Conservation (phyloP, 2,113 vertebrate species). For the Fukomys damarensis region DNA sequence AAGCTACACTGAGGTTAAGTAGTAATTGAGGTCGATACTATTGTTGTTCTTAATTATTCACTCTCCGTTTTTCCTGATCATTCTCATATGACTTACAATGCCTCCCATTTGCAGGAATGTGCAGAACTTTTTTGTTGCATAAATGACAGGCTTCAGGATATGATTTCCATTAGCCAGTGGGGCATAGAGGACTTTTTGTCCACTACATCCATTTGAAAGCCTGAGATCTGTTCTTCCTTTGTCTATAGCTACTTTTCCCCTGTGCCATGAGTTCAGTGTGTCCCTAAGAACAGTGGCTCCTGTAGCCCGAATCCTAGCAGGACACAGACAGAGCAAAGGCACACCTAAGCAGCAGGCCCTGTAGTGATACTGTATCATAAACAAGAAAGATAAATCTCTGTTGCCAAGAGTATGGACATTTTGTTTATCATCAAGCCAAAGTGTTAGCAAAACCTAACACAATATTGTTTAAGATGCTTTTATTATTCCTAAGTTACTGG, state of each 20-base stretch:
- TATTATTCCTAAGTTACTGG: not conserved
- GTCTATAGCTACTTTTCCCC: not conserved
- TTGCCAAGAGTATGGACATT: not conserved
- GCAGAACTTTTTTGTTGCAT: not conserved
- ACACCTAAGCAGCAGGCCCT: not conserved
- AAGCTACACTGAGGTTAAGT: not conserved
- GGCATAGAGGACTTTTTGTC: not conserved
- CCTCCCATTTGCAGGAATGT: not conserved
- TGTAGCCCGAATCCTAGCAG: not conserved
- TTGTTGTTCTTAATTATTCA: not conserved
- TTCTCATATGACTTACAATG: not conserved
- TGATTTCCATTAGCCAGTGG: not conserved
- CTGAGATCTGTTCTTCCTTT: not conserved
- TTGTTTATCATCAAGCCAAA: not conserved
- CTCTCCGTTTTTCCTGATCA: not conserved
- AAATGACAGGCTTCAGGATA: not conserved
- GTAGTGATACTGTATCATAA: not conserved
- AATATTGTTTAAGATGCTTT: not conserved
- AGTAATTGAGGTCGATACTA: not conserved
- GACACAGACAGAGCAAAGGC: not conserved
- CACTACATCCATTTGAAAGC: not conserved
- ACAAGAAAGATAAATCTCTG: not conserved
- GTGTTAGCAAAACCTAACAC: not conserved
- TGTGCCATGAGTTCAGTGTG: not conserved
- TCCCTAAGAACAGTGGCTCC: not conserved